Conservation (phyloP, 2,797 vertebrate genomes). For the Melanotaenia trifasciata region DNA sequence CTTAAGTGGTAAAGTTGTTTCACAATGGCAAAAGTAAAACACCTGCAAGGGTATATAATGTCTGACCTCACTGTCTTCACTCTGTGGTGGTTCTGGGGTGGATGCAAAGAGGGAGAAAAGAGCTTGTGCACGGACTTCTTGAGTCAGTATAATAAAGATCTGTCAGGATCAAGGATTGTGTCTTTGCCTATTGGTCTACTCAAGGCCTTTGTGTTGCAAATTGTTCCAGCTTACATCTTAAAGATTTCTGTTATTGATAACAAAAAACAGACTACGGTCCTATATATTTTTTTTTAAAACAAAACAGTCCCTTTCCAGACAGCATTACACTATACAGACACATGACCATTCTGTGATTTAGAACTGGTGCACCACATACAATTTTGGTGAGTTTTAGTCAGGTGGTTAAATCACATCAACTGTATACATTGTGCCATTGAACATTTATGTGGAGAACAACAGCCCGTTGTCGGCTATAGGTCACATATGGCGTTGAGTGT, state of each 20-base stretch:
- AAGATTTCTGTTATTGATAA: constrained; percentile 68
- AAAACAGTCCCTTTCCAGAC: constrained; percentile 70
- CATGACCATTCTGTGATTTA: constrained; percentile 71
- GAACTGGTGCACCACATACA: constrained; percentile 75
- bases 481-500: constrained; percentile 76
- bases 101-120: constrained; percentile 47
- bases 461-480: constrained; percentile 74
- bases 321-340: constrained; percentile 75
- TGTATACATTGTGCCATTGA: constrained; percentile 85
- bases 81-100: constrained; percentile 62
- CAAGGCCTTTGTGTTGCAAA: constrained; percentile 58
- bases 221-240: constrained; percentile 54
- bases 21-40: constrained; percentile 40
- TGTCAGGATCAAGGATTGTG: constrained; percentile 54
- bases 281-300: constrained; percentile 27
- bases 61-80: constrained; percentile 58
- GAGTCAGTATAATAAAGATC: constrained; percentile 53
- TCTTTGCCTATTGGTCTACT: constrained; percentile 55
- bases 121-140: constrained; percentile 78
- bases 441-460: constrained; percentile 79
- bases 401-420: constrained; percentile 75
- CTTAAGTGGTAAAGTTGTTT: constrained; percentile 28
- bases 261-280: constrained; percentile 76
- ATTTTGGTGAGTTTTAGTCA: constrained; percentile 74
- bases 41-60: constrained; percentile 25